Evolutionary conservation across 2,113 vertebrate species (phyloP).

Genomic region (Choloepus hoffmanni): DNA sequence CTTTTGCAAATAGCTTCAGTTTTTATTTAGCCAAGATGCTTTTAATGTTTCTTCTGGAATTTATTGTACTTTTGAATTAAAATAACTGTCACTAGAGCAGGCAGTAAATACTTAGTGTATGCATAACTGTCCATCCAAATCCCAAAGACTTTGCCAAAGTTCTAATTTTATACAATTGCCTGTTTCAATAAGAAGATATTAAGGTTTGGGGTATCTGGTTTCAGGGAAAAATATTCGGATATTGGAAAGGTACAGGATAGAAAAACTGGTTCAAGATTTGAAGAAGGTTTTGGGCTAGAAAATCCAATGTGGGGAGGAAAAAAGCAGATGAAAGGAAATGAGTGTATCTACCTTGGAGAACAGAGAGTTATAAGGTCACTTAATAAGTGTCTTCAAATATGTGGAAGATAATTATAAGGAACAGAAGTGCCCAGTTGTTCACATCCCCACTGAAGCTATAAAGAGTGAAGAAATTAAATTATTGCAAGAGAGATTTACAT

Average conservation of each 20-base stretch:
- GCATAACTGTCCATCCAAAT: accelerated
- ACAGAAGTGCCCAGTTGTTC: not conserved
- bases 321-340: not conserved
- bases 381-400: not conserved
- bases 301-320: accelerated
- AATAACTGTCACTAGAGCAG: accelerated
- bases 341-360: not conserved
- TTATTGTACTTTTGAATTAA: accelerated
- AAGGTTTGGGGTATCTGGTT: not conserved
- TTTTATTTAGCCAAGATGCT: not conserved
- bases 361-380: not conserved
- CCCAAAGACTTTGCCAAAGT: not conserved
- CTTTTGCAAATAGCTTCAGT: not conserved
- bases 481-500: too few species aligned
- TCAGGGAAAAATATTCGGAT: not conserved
- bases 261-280: not conserved
- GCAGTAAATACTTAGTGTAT: accelerated
- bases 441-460: not conserved
- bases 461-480: not conserved
- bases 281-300: not conserved
- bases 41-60: accelerated
- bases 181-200: not conserved
- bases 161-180: not conserved
- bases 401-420: not conserved
- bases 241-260: not conserved